Conservation (phyloP, 2,113 vertebrate species). For the Canis aureus region DNA sequence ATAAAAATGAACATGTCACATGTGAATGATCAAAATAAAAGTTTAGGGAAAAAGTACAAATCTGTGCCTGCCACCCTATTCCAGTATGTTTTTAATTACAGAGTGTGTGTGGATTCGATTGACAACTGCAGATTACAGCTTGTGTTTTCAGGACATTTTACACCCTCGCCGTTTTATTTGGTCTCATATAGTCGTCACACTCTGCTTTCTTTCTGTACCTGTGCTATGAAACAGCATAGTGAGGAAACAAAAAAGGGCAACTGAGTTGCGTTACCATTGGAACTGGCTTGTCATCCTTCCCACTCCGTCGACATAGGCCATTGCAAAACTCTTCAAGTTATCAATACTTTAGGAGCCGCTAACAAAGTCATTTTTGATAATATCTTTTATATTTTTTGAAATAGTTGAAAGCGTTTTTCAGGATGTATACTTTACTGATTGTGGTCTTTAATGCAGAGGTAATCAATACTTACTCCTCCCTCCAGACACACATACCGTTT, state of each 20-base stretch:
- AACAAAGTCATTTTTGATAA: neutral
- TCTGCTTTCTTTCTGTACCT: slow-evolving; percentile 54
- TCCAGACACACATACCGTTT: too few relatives aligned
- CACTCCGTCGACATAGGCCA: neutral
- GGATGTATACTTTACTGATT: neutral
- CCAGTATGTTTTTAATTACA: slow-evolving; percentile 84
- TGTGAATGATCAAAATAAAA: slow-evolving; percentile 82
- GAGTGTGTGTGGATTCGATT: slow-evolving; percentile 82
- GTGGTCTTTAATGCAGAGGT: neutral
- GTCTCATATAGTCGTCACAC: slow-evolving; percentile 81
- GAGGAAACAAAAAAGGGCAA: slow-evolving; percentile 34
- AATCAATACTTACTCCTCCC: neutral
- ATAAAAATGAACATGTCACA: slow-evolving; percentile 80
- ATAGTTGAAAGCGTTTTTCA: neutral
- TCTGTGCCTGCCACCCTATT: neutral
- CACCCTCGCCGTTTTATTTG: slow-evolving; percentile 84
- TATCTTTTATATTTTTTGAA: neutral
- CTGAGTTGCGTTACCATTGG: neutral
- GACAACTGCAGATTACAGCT: slow-evolving; percentile 79
- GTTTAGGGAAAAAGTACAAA: slow-evolving; percentile 69
- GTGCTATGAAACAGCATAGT: slow-evolving; percentile 56
- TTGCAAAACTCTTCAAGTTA: neutral
- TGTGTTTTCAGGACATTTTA: slow-evolving; percentile 84
- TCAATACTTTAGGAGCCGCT: neutral
- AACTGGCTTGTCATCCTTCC: neutral